Evolutionary conservation across 2,797 vertebrate species (phyloP).

Genomic region (Rhinella marina): DNA sequence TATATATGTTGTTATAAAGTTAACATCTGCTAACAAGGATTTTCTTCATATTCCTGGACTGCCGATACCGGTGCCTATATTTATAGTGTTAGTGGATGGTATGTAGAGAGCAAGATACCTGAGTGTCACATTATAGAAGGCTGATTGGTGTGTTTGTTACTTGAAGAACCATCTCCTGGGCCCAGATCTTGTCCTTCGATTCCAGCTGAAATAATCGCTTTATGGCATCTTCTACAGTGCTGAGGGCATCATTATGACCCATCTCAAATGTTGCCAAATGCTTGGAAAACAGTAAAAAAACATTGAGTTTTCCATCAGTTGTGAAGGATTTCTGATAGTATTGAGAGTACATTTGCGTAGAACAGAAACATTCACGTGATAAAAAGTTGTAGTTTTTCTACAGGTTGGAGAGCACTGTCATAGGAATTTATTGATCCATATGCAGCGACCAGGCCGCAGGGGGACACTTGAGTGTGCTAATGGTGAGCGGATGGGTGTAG

Average conservation of each 20-base stretch:
- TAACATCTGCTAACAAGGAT: no score
- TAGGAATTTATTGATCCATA: no score
- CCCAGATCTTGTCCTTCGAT: constrained; percentile 96
- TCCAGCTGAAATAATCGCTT: constrained; percentile 88
- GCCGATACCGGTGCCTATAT: no score
- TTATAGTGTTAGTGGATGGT: background rate
- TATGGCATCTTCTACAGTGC: constrained; percentile 87
- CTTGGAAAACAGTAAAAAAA: constrained; percentile 69
- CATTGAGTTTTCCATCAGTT: background rate
- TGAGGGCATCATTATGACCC: constrained; percentile 92
- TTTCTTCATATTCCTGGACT: background rate
- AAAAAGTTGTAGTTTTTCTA: no score
- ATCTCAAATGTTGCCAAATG: constrained; percentile 95
- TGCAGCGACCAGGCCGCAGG: no score
- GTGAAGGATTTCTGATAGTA: background rate
- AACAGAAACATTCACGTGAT: no score
- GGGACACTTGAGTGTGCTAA: no score
- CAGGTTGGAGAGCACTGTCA: no score
- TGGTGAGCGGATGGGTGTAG: no score
- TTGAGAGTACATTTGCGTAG: no score
- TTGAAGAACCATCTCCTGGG: constrained; percentile 95
- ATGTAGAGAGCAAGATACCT: constrained; percentile 74
- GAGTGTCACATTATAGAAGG: constrained; percentile 88
- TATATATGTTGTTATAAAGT: background rate
- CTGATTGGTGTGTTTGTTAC: constrained; percentile 87